Evolutionary conservation across 2,113 vertebrate species (phyloP).

Genomic region (Gobius niger): DNA sequence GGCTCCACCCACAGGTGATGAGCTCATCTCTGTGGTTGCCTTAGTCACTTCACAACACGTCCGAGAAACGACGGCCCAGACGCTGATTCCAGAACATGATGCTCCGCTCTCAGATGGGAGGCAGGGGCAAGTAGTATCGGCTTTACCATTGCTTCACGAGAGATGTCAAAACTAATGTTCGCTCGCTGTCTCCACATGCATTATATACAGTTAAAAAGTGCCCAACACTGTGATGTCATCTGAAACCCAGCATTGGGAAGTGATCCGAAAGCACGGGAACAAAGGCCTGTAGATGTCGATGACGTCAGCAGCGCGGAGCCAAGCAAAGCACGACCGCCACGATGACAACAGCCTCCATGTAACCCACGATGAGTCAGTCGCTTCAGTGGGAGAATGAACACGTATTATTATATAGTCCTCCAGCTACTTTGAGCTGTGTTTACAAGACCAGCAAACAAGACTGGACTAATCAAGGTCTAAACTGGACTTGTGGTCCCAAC

Average conservation of each 20-base stretch:
- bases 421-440: not conserved
- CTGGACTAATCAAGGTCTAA: not conserved
- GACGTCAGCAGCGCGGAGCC: constrained; percentile 55
- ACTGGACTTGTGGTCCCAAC: not conserved
- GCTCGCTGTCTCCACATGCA: not conserved
- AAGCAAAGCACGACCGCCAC: constrained; percentile 30
- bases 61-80: constrained; percentile 35
- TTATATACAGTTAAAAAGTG: not conserved
- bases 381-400: constrained; percentile 38
- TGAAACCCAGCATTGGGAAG: not conserved
- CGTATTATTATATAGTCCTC: constrained; percentile 19
- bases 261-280: constrained; percentile 34
- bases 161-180: not conserved
- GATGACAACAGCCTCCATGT: constrained; percentile 54
- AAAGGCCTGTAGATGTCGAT: constrained; percentile 37
- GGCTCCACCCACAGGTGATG: constrained; percentile 75
- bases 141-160: not conserved
- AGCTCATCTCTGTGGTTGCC: constrained; percentile 72
- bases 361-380: constrained; percentile 47
- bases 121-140: not conserved
- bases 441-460: not conserved
- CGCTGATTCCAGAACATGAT: not conserved
- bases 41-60: constrained; percentile 74
- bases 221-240: not conserved
- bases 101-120: not conserved